These are phyloP conservation scores for Lasaia peninsularis DNA, from an alignment of 1,140 invertebrate genomes.

Conservation along the genomic window DNA sequence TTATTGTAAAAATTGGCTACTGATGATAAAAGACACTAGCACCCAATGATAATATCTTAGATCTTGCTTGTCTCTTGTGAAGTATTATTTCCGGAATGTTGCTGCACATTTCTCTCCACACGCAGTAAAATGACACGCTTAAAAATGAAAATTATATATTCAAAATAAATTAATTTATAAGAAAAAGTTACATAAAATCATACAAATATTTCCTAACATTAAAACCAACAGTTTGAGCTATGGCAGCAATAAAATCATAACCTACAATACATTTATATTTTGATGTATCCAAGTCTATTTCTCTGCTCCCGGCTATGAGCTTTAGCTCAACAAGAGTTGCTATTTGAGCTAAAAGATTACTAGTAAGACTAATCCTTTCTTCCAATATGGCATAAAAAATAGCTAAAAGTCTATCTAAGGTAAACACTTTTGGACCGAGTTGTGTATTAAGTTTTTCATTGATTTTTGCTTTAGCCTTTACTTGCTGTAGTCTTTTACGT, in stretches of 20 bases:
- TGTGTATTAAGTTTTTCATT: constrained; percentile 79
- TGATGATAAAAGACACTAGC: too few relatives aligned
- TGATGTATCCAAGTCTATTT: constrained; percentile 79
- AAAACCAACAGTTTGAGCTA: constrained; percentile 85
- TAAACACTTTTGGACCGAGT: constrained; percentile 88
- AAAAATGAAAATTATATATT: too few relatives aligned
- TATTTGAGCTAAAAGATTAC: constrained; percentile 88
- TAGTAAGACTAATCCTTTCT: constrained; percentile 89
- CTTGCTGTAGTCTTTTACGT: constrained; percentile 78
- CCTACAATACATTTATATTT: constrained; percentile 87
- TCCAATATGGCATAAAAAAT: constrained; percentile 95
- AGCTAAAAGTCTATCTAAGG: constrained; percentile 89
- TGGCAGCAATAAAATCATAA: constrained; percentile 82
- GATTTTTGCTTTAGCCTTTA: constrained; percentile 78
- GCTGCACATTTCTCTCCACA: too few relatives aligned
- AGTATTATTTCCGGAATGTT: too few relatives aligned
- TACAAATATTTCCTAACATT: constrained; percentile 86
- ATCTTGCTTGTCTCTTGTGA: too few relatives aligned
- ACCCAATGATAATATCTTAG: too few relatives aligned
- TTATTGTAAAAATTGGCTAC: too few relatives aligned
- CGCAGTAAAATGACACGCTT: too few relatives aligned
- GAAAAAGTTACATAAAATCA: constrained; percentile 79
- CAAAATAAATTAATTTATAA: constrained; percentile 20
- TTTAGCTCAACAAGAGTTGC: constrained; percentile 86
- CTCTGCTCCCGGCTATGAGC: constrained; percentile 80